Evolutionary conservation across 1,140 invertebrate genomes (phyloP), one percentile per base, ranked within the genome.

Genomic region (Heliothis virescens): DNA sequence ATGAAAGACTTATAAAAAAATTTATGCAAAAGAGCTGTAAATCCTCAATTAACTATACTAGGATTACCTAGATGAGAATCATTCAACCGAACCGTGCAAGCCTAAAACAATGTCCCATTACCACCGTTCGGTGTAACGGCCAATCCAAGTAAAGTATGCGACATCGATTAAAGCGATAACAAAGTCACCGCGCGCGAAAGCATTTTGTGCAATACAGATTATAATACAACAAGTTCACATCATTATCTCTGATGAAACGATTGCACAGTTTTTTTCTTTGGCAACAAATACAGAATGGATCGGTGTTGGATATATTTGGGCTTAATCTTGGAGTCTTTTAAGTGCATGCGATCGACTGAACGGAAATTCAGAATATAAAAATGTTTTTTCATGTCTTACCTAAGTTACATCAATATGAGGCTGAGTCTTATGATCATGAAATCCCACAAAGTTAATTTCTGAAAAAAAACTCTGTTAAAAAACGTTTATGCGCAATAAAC

Each of bases 181-280:
- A 84, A 84, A 74, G 65, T 41, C 74, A 82, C 80, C 83, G 67
- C 83, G 29, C 78, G 80, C 77, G 73, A 77, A 81, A 59, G 77
- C 73, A 77, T 82, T 84, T 84, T 82, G 79, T 29, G 55, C n/a
- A 79, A 71, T 29, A 59, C 34, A 57, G 77, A 82, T 79, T 82
- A 79, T 78, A 77, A 82, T 75, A 82, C 77, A 82, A 72, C 69
- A 74, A 60, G 29, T 76, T 65, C 48, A 50, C 48, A 76, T 50
- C 47, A 59, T 75, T 75, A 75, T 75, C 72, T 50, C 18, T 41
- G 55, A 75, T 75, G 57, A 60, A 60, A 75, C 16, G 72, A 62
- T 50, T 73, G 71, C 52, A 47, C 57, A 16, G 41, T 79, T 63
- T 81, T 79, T 75, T 63, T 71, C 63, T 80, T 77, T 82, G 79